These are phyloP conservation scores for Thalpophila matura DNA, from an alignment of 2,888 invertebrate genomes.

Conservation along the genomic window DNA sequence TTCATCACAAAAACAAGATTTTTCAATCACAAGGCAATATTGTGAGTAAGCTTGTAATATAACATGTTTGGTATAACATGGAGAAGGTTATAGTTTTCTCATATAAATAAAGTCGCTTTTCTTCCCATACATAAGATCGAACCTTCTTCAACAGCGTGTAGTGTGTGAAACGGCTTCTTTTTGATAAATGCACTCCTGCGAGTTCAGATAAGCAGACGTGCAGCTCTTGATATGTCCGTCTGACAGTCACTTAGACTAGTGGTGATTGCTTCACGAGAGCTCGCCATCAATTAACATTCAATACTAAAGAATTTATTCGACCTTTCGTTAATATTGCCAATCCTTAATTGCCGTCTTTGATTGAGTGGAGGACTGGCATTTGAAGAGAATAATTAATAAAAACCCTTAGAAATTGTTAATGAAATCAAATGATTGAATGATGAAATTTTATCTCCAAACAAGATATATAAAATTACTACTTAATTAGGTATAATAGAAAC, in stretches of 20 bases:
- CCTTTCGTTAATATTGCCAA: conserved; percentile 51
- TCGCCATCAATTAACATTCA: conserved; percentile 61
- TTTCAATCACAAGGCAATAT: neutral
- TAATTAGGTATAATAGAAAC: neutral
- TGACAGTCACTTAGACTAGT: conserved; percentile 72
- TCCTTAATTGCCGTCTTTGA: conserved; percentile 53
- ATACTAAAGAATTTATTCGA: conserved; percentile 53
- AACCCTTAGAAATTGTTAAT: conserved; percentile 17
- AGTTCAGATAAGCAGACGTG: conserved; percentile 74
- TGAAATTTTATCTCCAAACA: conserved; percentile 3
- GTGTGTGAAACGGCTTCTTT: conserved; percentile 61
- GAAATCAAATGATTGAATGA: neutral
- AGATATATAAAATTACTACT: neutral
- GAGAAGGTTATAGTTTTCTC: neutral
- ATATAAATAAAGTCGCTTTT: neutral
- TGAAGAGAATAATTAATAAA: conserved; percentile 28
- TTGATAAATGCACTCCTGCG: conserved; percentile 74
- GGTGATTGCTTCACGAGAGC: conserved; percentile 77
- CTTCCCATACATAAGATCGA: neutral
- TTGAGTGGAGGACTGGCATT: conserved; percentile 31
- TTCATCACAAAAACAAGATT: neutral
- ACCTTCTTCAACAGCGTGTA: neutral
- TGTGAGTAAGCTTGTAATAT: too few species aligned
- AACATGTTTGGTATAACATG: too few species aligned
- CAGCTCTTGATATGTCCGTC: conserved; percentile 74